A percentile compares a stretch with the other conserved stretches of the same genome.
These are phyloP conservation scores for Chiroxiphia lanceolata DNA, from an alignment of 2,797 vertebrate species.

Conservation along the genomic window DNA sequence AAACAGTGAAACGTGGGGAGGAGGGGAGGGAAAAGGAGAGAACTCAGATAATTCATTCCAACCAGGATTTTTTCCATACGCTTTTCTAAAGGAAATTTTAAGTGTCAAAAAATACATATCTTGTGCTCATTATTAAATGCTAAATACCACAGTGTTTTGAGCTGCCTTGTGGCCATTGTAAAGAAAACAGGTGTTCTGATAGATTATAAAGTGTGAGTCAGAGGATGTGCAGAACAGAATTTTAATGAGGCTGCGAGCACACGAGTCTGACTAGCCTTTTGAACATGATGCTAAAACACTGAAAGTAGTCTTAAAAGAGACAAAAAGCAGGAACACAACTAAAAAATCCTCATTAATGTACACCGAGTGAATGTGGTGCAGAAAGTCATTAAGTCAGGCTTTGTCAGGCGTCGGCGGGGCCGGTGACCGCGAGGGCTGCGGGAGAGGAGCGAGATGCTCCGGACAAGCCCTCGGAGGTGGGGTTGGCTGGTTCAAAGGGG, in stretches of 20 bases:
- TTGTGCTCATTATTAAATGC: constrained; percentile 86
- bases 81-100: constrained; percentile 82
- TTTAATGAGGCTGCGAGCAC: constrained; percentile 79
- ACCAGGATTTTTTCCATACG: constrained; percentile 71
- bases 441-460: not conserved
- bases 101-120: constrained; percentile 86
- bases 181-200: constrained; percentile 88
- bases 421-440: not conserved
- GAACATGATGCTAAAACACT: constrained; percentile 78
- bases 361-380: constrained; percentile 40
- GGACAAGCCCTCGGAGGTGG: not conserved
- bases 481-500: not conserved
- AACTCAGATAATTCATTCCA: constrained; percentile 77
- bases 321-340: constrained; percentile 71
- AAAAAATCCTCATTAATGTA: constrained; percentile 73
- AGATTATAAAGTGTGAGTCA: constrained; percentile 86
- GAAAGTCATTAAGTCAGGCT: constrained; percentile 65
- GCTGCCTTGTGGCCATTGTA: constrained; percentile 87
- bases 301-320: constrained; percentile 77
- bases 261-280: constrained; percentile 82
- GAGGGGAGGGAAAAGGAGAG: not conserved
- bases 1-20: constrained; percentile 34
- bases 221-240: constrained; percentile 82
- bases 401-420: not conserved
- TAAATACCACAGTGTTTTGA: constrained; percentile 87